A percentile compares a stretch with the other conserved stretches of the same genome.
Evolutionary conservation across 2,797 vertebrate species (phyloP).

Genomic region (Rhinichthys osculus): DNA sequence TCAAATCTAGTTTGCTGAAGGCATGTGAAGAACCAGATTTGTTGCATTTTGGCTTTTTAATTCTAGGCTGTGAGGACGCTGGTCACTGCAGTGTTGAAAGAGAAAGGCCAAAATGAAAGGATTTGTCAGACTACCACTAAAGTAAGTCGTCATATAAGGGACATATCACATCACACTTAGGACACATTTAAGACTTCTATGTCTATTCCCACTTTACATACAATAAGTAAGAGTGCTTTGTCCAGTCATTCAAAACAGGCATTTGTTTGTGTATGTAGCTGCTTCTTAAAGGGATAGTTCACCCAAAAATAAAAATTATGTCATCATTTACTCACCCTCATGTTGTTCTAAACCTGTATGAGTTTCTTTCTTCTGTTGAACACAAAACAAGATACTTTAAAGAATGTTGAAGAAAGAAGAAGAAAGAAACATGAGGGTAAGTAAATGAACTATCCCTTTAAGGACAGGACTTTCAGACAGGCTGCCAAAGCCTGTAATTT

Average conservation of each 20-base stretch:
- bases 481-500: neutral
- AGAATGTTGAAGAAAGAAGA: too few relatives aligned
- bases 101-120: constrained; percentile 80
- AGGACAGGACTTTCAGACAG: neutral
- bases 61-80: constrained; percentile 86
- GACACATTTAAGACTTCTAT: neutral
- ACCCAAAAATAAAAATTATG: too few relatives aligned
- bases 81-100: constrained; percentile 88
- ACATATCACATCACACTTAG: neutral
- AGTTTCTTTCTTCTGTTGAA: too few relatives aligned
- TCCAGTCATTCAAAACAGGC: neutral
- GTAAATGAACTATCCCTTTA: too few relatives aligned
- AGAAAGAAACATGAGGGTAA: too few relatives aligned
- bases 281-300: neutral
- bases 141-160: constrained; percentile 71
- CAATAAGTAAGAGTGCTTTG: neutral
- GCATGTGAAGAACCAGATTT: neutral
- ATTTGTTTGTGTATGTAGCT: neutral
- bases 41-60: constrained; percentile 16
- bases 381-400: too few relatives aligned
- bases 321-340: too few relatives aligned
- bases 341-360: too few relatives aligned
- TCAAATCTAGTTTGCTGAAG: neutral
- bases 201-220: neutral
- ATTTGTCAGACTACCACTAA: constrained; percentile 82